These are phyloP conservation scores for Acromyrmex heyeri DNA, from an alignment of 1,140 invertebrate species.

Conservation along the genomic window DNA sequence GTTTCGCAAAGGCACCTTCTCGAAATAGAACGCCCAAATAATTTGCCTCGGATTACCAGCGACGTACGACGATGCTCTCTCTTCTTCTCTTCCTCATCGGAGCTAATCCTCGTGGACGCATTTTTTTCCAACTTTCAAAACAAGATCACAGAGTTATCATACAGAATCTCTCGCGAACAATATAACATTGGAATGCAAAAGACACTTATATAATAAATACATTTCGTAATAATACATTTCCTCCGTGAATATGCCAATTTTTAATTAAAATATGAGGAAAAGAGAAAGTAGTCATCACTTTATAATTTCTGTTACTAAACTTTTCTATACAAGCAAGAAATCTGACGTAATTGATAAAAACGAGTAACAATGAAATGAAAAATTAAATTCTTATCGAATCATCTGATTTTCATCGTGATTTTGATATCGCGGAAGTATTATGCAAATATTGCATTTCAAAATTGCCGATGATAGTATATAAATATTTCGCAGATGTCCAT, in stretches of 20 bases:
- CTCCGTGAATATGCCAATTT: not conserved
- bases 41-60: constrained; percentile 86
- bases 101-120: constrained; percentile 11
- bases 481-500: not conserved
- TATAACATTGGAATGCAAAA: not conserved
- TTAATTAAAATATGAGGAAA: not conserved
- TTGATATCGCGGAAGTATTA: not conserved
- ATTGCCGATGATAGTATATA: not conserved
- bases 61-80: constrained; percentile 73
- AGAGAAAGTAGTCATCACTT: not conserved
- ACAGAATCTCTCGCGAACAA: not conserved
- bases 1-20: constrained; percentile 87
- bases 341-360: too few species aligned
- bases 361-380: not conserved
- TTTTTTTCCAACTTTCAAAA: constrained; percentile 38
- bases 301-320: not conserved
- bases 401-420: not conserved
- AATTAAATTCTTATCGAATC: not conserved
- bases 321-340: not conserved
- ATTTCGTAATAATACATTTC: not conserved
- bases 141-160: not conserved
- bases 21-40: constrained; percentile 87
- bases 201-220: not conserved
- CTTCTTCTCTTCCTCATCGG: constrained; percentile 49
- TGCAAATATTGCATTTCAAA: not conserved